A percentile compares a stretch with the other conserved stretches of the same genome.
Conservation (phyloP, 2,113 vertebrate genomes). For the Dryoscopus gambensis region DNA sequence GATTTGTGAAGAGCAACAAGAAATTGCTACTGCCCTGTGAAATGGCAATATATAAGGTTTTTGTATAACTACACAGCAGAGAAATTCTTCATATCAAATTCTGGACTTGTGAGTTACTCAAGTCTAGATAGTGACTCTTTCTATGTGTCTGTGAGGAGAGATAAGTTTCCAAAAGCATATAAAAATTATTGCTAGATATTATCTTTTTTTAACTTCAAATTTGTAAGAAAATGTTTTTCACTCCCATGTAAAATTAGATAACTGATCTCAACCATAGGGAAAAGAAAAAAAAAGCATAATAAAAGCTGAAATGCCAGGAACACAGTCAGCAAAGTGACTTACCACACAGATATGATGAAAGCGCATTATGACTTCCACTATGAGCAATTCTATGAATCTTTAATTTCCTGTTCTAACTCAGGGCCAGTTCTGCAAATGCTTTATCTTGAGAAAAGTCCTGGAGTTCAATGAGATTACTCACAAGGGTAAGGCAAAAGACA, state of each 20-base stretch:
- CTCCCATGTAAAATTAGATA: background rate
- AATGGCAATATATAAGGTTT: background rate
- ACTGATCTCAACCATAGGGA: background rate
- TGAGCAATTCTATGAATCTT: slow-evolving; percentile 37
- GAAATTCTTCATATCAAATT: background rate
- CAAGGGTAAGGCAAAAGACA: slow-evolving; percentile 1
- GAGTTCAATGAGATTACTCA: slow-evolving; percentile 40
- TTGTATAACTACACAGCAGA: background rate
- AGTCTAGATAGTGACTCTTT: background rate
- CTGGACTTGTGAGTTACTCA: background rate
- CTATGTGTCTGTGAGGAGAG: background rate
- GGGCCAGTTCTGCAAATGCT: slow-evolving; percentile 1
- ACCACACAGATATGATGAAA: slow-evolving; percentile 27
- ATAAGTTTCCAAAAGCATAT: background rate
- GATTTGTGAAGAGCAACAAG: background rate
- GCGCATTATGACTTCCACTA: background rate
- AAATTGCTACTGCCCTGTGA: background rate
- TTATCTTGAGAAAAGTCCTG: slow-evolving; percentile 2
- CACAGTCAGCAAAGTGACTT: slow-evolving; percentile 5
- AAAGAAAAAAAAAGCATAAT: background rate
- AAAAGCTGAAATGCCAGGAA: background rate
- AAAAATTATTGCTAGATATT: background rate
- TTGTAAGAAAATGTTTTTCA: background rate
- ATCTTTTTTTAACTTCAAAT: background rate
- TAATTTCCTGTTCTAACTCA: slow-evolving; percentile 47